phyloP scores from a whole-genome alignment of 2,113 vertebrate species.

The Promerops cafer region DNA sequence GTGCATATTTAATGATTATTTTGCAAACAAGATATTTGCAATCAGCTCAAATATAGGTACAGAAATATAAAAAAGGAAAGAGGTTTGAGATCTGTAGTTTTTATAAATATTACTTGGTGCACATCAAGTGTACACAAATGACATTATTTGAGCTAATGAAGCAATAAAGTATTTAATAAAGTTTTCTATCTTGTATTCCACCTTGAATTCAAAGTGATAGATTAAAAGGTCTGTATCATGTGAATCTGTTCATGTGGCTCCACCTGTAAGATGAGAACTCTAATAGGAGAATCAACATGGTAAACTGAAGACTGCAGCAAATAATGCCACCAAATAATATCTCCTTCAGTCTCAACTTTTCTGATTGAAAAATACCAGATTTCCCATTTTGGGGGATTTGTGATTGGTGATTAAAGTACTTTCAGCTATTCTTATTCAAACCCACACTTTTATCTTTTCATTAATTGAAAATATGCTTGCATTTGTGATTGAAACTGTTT shows the following conservation, averaged over 20 bases:
- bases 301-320: not conserved
- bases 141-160: not conserved
- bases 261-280: not conserved
- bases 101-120: not conserved
- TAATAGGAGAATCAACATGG: not conserved
- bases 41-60: not conserved
- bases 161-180: not conserved
- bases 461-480: not conserved
- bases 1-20: not conserved
- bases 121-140: not conserved
- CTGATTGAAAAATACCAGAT: not conserved
- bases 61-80: not conserved
- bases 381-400: not conserved
- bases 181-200: not conserved
- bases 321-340: not conserved
- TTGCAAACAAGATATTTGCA: not conserved
- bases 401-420: not conserved
- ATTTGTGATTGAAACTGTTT: not conserved
- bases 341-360: not conserved
- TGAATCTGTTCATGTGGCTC: not conserved
- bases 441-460: not conserved
- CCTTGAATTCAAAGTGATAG: not conserved
- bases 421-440: not conserved
- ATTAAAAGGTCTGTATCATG: not conserved
- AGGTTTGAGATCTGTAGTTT: not conserved